Evolutionary conservation across 2,797 vertebrate genomes (phyloP), one percentile per base, ranked within the genome.

Genomic region (Caiman crocodilus): DNA sequence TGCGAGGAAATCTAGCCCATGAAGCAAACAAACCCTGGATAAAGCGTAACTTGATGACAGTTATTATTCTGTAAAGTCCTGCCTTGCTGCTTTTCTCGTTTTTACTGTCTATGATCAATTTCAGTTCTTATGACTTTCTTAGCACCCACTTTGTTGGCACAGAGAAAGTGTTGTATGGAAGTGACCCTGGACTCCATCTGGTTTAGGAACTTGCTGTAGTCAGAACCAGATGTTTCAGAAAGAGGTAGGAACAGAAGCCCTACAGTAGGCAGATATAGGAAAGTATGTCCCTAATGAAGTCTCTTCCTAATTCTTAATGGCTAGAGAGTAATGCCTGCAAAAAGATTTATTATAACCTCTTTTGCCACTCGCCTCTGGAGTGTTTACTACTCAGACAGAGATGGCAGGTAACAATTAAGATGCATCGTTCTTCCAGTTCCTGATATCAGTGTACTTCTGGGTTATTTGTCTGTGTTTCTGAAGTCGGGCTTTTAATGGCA

Each of bases 401-500:
- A 0, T 3, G 76, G 15, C 4, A 76, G 61, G 76, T 67, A 93
- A 69, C 64, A 91, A 21, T 57, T 32, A n/a, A 15, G 4, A 30
- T 50, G 42, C 42, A 50, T 69, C 23, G 35, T 78, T 93, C 58
- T 78, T 82, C 65, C 82, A 21, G 26, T 14, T 81, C 1, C 67
- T 84, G 64, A 16, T 84, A 82, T 64, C 84, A 67, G 87, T 73
- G 21, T 74, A 60, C 85, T 94, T 89, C 60, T 84, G 92, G 76
- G 58, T 50, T 91, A 84, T 73, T 73, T 73, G 21, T 23, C 35
- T 42, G 32, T 21, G 13, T 90, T 91, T 93, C 90, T 93, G 73
- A 79, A 94, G 63, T 17, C 71, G 64, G 90, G 59, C 71, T 90
- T 89, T 75, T 63, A 87, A 88, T 74, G 64, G 55, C 65, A 60